Base-by-base conservation (phyloP, 2,888 invertebrate species). In the Orthonevra nobilis region DNA sequence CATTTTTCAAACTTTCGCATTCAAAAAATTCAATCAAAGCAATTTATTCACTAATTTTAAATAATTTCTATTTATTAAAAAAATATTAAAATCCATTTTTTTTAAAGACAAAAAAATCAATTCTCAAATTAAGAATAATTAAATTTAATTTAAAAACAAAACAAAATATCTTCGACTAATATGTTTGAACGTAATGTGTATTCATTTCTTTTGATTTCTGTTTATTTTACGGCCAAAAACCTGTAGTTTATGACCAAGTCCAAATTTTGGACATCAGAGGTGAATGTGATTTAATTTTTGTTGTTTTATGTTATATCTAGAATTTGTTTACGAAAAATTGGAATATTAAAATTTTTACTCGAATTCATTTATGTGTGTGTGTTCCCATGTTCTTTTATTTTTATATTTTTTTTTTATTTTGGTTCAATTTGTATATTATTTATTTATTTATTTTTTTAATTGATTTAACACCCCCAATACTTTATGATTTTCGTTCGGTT, bases 201-300 rank as follows among this genome's bases (percentile, higher is more conserved):
- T 34, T 66, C 42, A 56, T 70, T 56, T 34, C 14, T 44, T 26
- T 83, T 81, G 82, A 83, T 81, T 85, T 82, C 46, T 72, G 72
- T 82, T 82, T 64, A 58, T 7, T 56, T 69, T 63, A 46, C 50
- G 83, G 82, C 85, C n/a, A n/a, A n/a, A 84, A 86, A 84, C 84
- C 81, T 82, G 85, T 86, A 88, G 88, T 88, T 87, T 87, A 87
- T 88, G 84, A 87, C 87, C 86, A 88, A 88, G 87, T 88, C 88
- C 87, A 88, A 84, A 84, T 87, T 86, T 85, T 88, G 88, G 88
- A 86, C 88, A 85, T 86, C 87, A 84, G 88, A 88, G 88, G 88
- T 88, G 88, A 88, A 86, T 88, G 86, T 85, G 83, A 83, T 82
- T 74, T n/a, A 60, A 42, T 34, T 34, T 40, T 26, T 26, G 32